Base-by-base conservation (phyloP, 37 sponge, comb jelly and placozoan species). In the Axinella damicornis region DNA sequence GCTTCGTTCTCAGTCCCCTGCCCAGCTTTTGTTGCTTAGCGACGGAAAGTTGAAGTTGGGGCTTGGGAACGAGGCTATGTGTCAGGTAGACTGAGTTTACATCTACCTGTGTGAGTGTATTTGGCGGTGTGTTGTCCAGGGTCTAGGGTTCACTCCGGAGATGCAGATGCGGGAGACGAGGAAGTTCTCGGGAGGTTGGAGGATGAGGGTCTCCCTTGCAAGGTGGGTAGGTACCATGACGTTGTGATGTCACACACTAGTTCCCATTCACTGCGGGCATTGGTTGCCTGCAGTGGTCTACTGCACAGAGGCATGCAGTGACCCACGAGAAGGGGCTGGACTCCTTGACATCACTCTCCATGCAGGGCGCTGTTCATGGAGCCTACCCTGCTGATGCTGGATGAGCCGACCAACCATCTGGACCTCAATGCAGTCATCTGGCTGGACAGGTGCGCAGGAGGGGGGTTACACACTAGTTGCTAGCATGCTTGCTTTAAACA, bases 381-480 rank as follows among this genome's bases (percentile, higher is more conserved):
- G 83, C 99, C 99, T 2, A 96, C 99, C 18, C 70, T 99, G 55
- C 90, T 99, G 27, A 79, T 99, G 87, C 61, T 99, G 80, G 99
- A 99, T 82, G 99, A 99, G 73, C 99, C 99, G 5, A 99, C 99
- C 21, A 99, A 99, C 71, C 99, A 99, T 67, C 91, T 99, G 19
- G 99, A 99, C 69, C 92, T 99, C 33, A 99, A 99, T 80, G 99
- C 99, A 62, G 99, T 99, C 74, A 99, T 99, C 64, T 99, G 99
- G 99, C 80, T 99, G 59, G 93, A 99, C 84, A 96, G 64, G 92
- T 95, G 34, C 38, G 90, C 2, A 5, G 46, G 46, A 46, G 9
- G 46, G 46, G 9, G 46, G 46, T 4, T 46, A 46, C 46, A 46
- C 46, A 9, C 9, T 9, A 9, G 46, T 11, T n/a, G n/a, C n/a